Base-by-base conservation (phyloP, 92 coral and sea anemone genomes). In the Umimayanthus chanpuru region DNA sequence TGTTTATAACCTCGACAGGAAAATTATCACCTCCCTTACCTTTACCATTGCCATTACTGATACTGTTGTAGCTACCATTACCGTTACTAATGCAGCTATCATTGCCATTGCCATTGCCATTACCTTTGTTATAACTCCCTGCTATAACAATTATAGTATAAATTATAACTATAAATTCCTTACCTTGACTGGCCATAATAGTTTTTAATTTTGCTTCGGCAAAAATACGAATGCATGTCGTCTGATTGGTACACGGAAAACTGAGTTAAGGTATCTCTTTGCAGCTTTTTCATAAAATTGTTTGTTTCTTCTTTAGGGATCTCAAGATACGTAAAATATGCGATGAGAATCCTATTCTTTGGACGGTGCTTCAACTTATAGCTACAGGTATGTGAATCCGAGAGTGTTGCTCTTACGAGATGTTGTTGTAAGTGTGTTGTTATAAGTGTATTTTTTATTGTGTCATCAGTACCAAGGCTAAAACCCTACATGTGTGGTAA, bases 301-400 rank as follows among this genome's bases (percentile, higher is more conserved):
- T 23, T 18, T 74, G n/a, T n/a, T 23, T 9, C 15, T 44, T 49
- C 74, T 80, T 87, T 49, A 97, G 99, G 49, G 95, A 97, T 87
- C 91, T 97, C 55, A 89, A 92, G 47, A 92, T 93, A 75, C 90
- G 95, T 71, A 97, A 95, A 85, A 92, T 90, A 38, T 95, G 94
- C 65, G 99, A 97, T 25, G 96, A 94, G 7, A 95, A 94, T 67
- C 96, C 95, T 1, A 95, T 97, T 29, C 87, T 97, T 78, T 97
- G 99, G 99, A 91, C 95, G 82, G 91, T 97, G 30, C 90, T 97
- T 44, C 86, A 90, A 61, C 90, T 95, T 15, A 93, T 94, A 4
- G 94, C 99, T 7, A 82, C 91, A 89, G 98, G 99, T 96, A 78
- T 90, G 83, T 3, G 16, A 47, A 21, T 32, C 18, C 30, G n/a